Base-by-base conservation (phyloP, 2,888 invertebrate species). In the Ophonus ardosiacus region DNA sequence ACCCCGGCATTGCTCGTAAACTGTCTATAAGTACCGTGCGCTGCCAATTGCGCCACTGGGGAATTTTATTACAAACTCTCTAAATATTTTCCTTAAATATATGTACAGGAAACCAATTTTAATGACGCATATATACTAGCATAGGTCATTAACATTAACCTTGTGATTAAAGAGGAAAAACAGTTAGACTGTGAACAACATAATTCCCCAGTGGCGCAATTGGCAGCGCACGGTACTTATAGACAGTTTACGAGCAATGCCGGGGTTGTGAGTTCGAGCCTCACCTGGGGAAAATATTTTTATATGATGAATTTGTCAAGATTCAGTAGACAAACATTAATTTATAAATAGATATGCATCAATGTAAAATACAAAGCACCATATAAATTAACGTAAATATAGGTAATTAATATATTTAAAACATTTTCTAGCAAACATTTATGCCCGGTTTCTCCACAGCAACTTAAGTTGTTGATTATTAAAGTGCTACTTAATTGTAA, bases 211-310 rank as follows among this genome's bases (percentile, higher is more conserved):
- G 98, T 98, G 98, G 98, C 98, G 98, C 98, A 98, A 98, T 98
- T 97, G 98, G 98, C 98, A 98, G 98, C 98, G 98, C 98, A 98
- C 98, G 98, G 98, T 98, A 98, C 98, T 98, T 98, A 98, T 98
- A 95, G 96, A 94, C 97, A 98, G 98, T 98, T 94, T 94, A 95
- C 97, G 97, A 97, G 98, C 96, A 91, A 98, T 98, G 98, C 97
- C 97, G 97, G 97, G 97, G 98, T 97, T 97, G 97, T 96, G 97
- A 98, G 98, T 98, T 98, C 98, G 98, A 98, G 97, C 98, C 98
- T 98, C 98, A 97, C 97, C 97, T 97, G 97, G 97, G 96, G 97
- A 97, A 97, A 15, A 59, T 59, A 59, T 59, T 59, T 59, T 59
- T 59, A 18, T 17, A 59, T 15, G n/a, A n/a, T 17, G 8, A 59